Base-by-base conservation (phyloP, 1,140 invertebrate species). In the Bombus sylvicola region DNA sequence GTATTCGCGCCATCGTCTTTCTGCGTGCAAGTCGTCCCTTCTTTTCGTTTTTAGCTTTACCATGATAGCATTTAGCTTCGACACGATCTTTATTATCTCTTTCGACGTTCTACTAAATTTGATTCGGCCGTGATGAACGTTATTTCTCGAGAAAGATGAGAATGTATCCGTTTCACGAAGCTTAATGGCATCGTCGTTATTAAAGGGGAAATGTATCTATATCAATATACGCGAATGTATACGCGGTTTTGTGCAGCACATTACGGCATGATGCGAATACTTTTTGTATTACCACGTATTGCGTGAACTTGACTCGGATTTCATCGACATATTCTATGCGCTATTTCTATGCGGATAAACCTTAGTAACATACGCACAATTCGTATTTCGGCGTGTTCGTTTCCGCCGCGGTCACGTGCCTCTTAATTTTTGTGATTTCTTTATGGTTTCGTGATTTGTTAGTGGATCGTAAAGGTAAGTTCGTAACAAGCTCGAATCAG, bases 271-370 rank as follows among this genome's bases (percentile, higher is more conserved):
- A 34, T 37, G 22, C 31, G 59, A 82, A 25, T 47, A 74, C 4
- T 15, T 47, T 47, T 47, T 47, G 13, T 18, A 82, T 59, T 31
- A 18, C 5, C 15, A n/a, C 53, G 72, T 25, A n/a, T 41, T n/a
- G 13, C 53, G 47, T 41, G 41, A 69, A 83, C 34, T 83, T 57
- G 22, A 41, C 62, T 47, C 5, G 68, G 34, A 83, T 68, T 62
- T 66, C 62, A 68, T 77, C 41, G 53, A 64, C 18, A 28, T 77
- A 43, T 15, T 43, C 43, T 15, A 43, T 0, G 13, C 43, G 13
- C 3, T 47, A 69, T 69, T 77, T 83, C 37, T 66, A 53, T 34
- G 3, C 25, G 72, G 12, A 39, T 47, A 39, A 47, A 53, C 2
- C 15, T 47, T 47, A 83, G 68, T 68, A 76, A 31, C 39, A 53